phyloP scores from a whole-genome alignment of 2,888 invertebrate species.

The Spodoptera picta region DNA sequence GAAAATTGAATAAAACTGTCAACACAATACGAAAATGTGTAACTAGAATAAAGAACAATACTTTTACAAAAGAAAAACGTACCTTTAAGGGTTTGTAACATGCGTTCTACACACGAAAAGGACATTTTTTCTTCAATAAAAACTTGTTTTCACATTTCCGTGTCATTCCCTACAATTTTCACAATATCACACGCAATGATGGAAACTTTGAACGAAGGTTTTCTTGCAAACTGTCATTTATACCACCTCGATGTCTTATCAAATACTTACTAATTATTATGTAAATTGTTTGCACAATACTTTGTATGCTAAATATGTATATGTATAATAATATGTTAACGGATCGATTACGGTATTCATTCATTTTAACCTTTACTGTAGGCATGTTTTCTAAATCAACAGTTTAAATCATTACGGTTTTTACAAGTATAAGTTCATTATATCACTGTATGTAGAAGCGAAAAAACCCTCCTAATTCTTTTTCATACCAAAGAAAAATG shows the following conservation, averaged over 20 bases:
- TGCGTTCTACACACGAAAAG: conserved; percentile 60
- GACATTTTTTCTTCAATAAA: conserved; percentile 60
- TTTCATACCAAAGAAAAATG: too few species aligned
- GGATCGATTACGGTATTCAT: neutral
- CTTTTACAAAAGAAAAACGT: conserved; percentile 2
- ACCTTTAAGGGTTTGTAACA: conserved; percentile 20
- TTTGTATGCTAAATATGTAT: conserved; percentile 11
- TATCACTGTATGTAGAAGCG: too few species aligned
- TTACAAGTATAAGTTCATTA: too few species aligned
- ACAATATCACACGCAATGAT: conserved; percentile 46
- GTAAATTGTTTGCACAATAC: conserved; percentile 26
- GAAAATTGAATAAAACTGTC: neutral
- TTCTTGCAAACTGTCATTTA: conserved; percentile 17
- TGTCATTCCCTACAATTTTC: conserved; percentile 49
- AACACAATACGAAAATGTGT: neutral
- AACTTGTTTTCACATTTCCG: conserved; percentile 60
- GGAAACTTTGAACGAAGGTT: conserved; percentile 28
- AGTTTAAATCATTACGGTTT: too few species aligned
- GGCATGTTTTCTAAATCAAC: too few species aligned
- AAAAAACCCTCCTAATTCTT: too few species aligned
- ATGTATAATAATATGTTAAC: neutral
- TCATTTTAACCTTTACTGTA: too few species aligned
- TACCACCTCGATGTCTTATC: conserved; percentile 23
- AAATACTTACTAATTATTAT: conserved; percentile 25
- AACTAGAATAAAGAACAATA: neutral